Evolutionary conservation across 2,113 vertebrate species (phyloP), one percentile per base, ranked within the genome.

Genomic region (Scophthalmus maximus): DNA sequence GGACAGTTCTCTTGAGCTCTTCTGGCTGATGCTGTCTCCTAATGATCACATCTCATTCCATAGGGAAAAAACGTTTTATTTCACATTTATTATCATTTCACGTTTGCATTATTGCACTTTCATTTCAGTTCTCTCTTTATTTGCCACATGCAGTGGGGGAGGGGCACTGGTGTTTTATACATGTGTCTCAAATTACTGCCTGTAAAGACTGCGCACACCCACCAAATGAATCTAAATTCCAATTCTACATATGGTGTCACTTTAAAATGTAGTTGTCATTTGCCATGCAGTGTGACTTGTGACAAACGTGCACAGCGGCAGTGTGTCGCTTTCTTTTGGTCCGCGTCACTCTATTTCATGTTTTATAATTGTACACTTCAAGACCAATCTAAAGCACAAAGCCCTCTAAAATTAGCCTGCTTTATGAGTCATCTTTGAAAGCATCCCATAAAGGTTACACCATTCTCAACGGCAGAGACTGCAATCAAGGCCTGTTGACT

Each of bases 381-480:
- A 82, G 82, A 79, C 79, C 78, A 82, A 83, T 91, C 81, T 82
- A 62, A 77, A 80, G 82, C 78, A 80, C 76, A 80, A 76, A 84
- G 80, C 79, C 53, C 78, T 87, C 85, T 89, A 89, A 92, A 93
- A 91, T 93, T 91, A 92, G 83, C 85, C 34, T 66, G 51, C 79
- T n/a, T 61, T 69, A 49, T 92, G 93, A 94, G 84, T 93, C 89
- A 93, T 86, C 82, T 85, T 68, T 85, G 88, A 90, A 93, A 92
- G 81, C 84, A 80, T 87, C 68, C 81, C 76, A 83, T 91, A 93
- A 93, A 94, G 92, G 92, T 93, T 93, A 88, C 79, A 82, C 87
- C 76, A 86, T 92, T 92, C 87, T 87, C 85, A 92, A 91, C 84
- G 83, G 87, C 84, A 85, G 75, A 63, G 69, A 83, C 79, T 90